These are phyloP conservation scores for Agriotes lineatus DNA, from an alignment of 2,888 invertebrate genomes.

Conservation along the genomic window DNA sequence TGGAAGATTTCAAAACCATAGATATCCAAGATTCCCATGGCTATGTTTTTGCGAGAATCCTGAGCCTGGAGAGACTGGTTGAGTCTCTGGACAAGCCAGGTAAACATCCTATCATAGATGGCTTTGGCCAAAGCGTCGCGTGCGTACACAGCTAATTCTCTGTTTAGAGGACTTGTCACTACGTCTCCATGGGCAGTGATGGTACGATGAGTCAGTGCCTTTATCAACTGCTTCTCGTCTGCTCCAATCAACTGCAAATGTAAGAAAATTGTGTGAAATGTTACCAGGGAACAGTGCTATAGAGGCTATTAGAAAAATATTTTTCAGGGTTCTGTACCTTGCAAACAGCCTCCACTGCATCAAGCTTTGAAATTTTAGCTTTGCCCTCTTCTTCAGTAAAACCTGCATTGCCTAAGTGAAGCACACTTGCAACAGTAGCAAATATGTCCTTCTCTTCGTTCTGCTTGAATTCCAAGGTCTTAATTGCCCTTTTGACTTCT, in stretches of 20 bases:
- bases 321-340: too few species aligned
- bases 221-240: slow-evolving; percentile 73
- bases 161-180: slow-evolving; percentile 83
- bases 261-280: background rate
- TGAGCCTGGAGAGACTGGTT: slow-evolving; percentile 79
- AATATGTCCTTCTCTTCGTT: slow-evolving; percentile 83
- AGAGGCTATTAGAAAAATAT: background rate
- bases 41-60: slow-evolving; percentile 71
- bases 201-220: slow-evolving; percentile 85
- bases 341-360: slow-evolving; percentile 74
- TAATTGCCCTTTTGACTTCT: slow-evolving; percentile 79
- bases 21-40: slow-evolving; percentile 93
- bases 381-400: slow-evolving; percentile 81
- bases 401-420: slow-evolving; percentile 89
- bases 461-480: slow-evolving; percentile 80
- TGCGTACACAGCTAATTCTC: slow-evolving; percentile 87
- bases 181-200: slow-evolving; percentile 89
- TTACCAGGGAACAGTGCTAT: background rate
- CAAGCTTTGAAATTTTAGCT: slow-evolving; percentile 77
- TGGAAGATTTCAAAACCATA: slow-evolving; percentile 96
- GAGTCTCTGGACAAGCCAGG: slow-evolving; percentile 87
- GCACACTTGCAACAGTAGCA: slow-evolving; percentile 84
- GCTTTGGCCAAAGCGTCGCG: slow-evolving; percentile 93
- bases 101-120: slow-evolving; percentile 90
- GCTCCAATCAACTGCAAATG: slow-evolving; percentile 81